These are phyloP conservation scores for Buathra laborator DNA, from an alignment of 2,888 invertebrate species.

Conservation along the genomic window DNA sequence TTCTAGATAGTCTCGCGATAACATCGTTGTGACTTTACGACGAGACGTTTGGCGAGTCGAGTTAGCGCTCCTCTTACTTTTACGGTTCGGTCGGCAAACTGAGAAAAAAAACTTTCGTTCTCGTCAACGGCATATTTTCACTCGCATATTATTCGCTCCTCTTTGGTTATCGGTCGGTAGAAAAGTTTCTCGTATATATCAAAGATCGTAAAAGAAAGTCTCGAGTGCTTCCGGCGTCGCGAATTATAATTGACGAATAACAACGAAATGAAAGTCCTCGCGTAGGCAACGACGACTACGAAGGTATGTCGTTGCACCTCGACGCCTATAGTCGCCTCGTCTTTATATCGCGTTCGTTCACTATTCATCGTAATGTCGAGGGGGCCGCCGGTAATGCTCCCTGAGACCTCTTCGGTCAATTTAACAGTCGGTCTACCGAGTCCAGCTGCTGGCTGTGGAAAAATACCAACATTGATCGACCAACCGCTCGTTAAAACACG, in stretches of 20 bases:
- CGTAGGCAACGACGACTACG: conserved; percentile 8
- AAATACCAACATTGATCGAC: conserved; percentile 7
- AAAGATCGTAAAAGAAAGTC: conserved; percentile 18
- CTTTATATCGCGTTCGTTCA: conserved; percentile 36
- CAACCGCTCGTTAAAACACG: not conserved
- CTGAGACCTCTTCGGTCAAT: conserved; percentile 44
- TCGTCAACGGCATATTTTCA: not conserved
- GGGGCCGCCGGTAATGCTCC: not conserved
- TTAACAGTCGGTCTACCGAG: conserved; percentile 23
- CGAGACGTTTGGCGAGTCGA: not conserved
- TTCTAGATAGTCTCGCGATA: not conserved
- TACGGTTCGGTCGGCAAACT: not conserved
- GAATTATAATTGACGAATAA: not conserved
- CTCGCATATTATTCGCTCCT: not conserved
- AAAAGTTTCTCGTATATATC: not conserved
- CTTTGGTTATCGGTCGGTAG: not conserved
- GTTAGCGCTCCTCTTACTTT: not conserved
- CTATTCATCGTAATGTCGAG: conserved; percentile 30
- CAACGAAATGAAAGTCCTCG: conserved; percentile 17
- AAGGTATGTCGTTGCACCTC: conserved; percentile 58
- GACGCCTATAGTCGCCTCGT: conserved; percentile 24
- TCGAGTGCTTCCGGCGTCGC: not conserved
- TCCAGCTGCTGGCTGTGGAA: conserved; percentile 12
- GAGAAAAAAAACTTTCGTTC: conserved; percentile 26
- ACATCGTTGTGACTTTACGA: not conserved